phyloP scores from a whole-genome alignment of 2,113 vertebrate genomes.

The Siphamia tubifer region DNA sequence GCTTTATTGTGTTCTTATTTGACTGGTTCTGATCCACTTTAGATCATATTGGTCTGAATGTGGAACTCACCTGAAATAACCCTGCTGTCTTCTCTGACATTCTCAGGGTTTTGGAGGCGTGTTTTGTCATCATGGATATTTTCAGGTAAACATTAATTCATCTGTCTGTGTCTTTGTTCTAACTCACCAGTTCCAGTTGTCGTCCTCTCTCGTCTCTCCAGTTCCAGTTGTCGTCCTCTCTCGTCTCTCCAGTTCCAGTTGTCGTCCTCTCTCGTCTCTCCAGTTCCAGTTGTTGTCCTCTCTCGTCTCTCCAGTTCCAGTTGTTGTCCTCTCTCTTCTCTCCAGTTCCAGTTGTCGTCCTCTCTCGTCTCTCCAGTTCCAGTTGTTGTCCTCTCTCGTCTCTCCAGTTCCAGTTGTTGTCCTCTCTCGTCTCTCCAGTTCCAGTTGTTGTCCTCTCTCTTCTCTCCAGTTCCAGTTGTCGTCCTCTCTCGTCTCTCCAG shows the following conservation, averaged over 20 bases:
- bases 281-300: background rate
- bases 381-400: background rate
- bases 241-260: constrained; percentile 17
- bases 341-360: background rate
- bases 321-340: background rate
- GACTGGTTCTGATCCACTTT: too few species aligned
- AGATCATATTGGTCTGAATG: too few species aligned
- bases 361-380: background rate
- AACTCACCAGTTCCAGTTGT: too few species aligned
- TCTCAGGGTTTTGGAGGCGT: too few species aligned
- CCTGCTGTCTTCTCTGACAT: too few species aligned
- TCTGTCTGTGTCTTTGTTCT: too few species aligned
- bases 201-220: constrained; percentile 15
- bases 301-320: constrained; percentile 21
- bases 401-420: constrained; percentile 14
- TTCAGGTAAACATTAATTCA: too few species aligned
- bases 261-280: constrained; percentile 10
- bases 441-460: background rate
- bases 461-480: too few species aligned
- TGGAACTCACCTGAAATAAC: too few species aligned
- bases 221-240: background rate
- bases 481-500: constrained; percentile 21
- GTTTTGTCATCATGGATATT: too few species aligned
- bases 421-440: constrained; percentile 28
- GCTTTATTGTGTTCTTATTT: too few species aligned